Conservation (phyloP, 1,140 invertebrate species). For the Zaprionus ghesquierei region DNA sequence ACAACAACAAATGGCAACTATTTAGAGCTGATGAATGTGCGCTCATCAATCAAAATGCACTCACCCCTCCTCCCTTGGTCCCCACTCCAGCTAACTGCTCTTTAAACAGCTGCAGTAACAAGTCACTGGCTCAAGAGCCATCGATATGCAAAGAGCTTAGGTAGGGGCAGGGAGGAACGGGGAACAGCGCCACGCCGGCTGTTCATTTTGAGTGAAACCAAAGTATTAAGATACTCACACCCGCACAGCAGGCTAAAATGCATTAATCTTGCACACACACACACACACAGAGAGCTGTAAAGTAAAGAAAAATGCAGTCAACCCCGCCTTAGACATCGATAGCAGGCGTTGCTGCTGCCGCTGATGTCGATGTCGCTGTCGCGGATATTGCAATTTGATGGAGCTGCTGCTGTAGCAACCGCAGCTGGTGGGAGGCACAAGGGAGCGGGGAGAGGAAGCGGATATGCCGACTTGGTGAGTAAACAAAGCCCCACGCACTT, state of each 20-base stretch:
- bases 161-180: not conserved
- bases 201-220: constrained; percentile 69
- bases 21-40: constrained; percentile 53
- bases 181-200: not conserved
- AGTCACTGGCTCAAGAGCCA: constrained; percentile 54
- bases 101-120: constrained; percentile 25
- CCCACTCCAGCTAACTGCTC: no score
- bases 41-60: constrained; percentile 57
- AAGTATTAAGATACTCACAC: constrained; percentile 69
- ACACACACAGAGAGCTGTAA: not conserved
- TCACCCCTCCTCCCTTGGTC: not conserved
- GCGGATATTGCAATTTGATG: constrained; percentile 79
- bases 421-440: constrained; percentile 41
- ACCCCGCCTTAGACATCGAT: constrained; percentile 56
- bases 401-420: constrained; percentile 32
- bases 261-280: constrained; percentile 65
- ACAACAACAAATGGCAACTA: constrained; percentile 55
- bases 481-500: constrained; percentile 71
- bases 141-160: constrained; percentile 60
- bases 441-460: constrained; percentile 14
- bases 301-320: constrained; percentile 4
- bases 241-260: constrained; percentile 48
- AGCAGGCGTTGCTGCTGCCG: constrained; percentile 46
- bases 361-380: constrained; percentile 55
- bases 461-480: constrained; percentile 46